Evolutionary conservation across 2,888 invertebrate species (phyloP).

Genomic region (Exephanes ischioxanthus): DNA sequence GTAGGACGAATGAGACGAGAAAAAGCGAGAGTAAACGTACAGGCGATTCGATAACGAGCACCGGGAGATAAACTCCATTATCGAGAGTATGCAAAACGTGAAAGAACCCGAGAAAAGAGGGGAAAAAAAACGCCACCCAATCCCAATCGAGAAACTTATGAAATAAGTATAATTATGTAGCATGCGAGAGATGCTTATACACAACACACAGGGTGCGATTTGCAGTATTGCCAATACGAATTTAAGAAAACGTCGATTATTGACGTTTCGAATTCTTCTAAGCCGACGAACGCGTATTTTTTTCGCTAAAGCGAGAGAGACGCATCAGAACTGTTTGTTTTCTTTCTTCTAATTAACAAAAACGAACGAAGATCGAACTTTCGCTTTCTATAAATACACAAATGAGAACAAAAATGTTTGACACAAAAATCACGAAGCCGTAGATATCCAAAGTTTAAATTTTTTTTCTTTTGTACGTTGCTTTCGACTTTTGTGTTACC

Average conservation of each 20-base stretch:
- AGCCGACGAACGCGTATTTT: conserved; percentile 18
- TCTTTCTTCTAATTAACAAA: conserved; percentile 2
- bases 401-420: conserved; percentile 8
- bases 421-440: conserved; percentile 40
- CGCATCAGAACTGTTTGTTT: neutral
- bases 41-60: neutral
- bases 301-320: conserved; percentile 6
- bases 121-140: conserved; percentile 7
- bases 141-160: conserved; percentile 29
- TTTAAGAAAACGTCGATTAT: conserved; percentile 38
- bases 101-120: conserved; percentile 2
- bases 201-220: conserved; percentile 64
- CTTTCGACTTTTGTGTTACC: conserved; percentile 31
- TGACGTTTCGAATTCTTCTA: conserved; percentile 31
- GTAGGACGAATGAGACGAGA: neutral
- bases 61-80: conserved; percentile 8
- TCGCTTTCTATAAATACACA: conserved; percentile 31
- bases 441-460: conserved; percentile 46
- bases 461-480: conserved; percentile 10
- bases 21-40: neutral
- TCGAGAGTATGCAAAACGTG: conserved; percentile 14
- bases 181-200: conserved; percentile 56
- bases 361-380: conserved; percentile 8
- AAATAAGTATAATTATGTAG: conserved; percentile 56
- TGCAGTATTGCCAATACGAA: conserved; percentile 65